Base-by-base conservation (phyloP, 2,797 vertebrate species). In the Chelon labrosus region DNA sequence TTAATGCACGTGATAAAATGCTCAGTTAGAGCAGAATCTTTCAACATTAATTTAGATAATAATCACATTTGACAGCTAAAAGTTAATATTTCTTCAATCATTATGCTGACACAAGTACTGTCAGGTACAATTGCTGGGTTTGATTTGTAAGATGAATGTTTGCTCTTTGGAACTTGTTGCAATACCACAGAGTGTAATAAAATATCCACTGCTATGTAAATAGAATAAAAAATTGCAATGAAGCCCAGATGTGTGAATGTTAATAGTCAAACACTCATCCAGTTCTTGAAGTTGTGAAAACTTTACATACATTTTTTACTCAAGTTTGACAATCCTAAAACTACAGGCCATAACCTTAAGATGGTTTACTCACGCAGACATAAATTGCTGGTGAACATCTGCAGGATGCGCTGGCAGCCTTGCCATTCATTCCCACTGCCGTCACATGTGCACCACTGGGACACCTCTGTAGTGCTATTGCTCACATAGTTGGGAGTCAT, bases 401-500 rank as follows among this genome's bases (percentile, higher is more conserved):
- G 65, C 17, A 96, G 93, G 88, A 98, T 94, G 70, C 91, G 94
- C 63, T 97, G 95, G 68, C 98, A 99, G 60, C 96, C 94, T 65
- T 97, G 96, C 92, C 95, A 95, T 75, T 96, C 93, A 64, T 99
- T 99, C 63, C 97, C 98, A 8, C 97, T 99, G 90, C 96, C 97
- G 59, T 96, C 95, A 76, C 98, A 99, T 0, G 95, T 95, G 71
- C 98, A 99, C 96, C 96, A 98, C 91, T 98, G 94, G 35, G 97
- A 96, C 79, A 98, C 94, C 7, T 96, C 95, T 46, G 92, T 93
- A 35, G 95, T 98, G 92, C 94, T 94, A 87, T 96, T 98, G 83
- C 94, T 97, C 87, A 98, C 84, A 1, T 98, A 99, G 93, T 99
- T 99, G 57, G 98, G 98, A 66, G 98, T 99, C 96, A 99, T 97